Base-by-base conservation (phyloP, 2,797 vertebrate genomes). In the Dicrostonyx torquatus region DNA sequence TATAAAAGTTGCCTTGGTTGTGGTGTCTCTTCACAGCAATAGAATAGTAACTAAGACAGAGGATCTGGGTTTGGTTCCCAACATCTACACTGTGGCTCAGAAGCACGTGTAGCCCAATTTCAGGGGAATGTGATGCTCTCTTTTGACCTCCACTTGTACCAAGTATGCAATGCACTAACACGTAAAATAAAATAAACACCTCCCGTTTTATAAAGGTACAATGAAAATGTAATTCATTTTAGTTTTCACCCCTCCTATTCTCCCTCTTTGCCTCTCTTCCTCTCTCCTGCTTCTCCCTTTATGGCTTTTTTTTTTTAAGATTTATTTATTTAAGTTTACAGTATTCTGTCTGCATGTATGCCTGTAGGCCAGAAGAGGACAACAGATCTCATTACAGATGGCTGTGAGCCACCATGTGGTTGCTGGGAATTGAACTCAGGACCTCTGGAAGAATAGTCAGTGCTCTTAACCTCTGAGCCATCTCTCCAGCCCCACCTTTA, bases 211-310 rank as follows among this genome's bases (percentile, higher is more conserved):
- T 62, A 83, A 82, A 64, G 40, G 62, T 66, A 64, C 40, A 64
- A 64, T 45, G n/a, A 45, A 31, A 78, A 90, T 93, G 82, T 43
- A 79, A 40, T 86, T 79, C 40, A 73, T 77, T 95, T 94, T 64
- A 87, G 73, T 60, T 34, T 87, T 45, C 34, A 60, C 26, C 53
- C 9, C 12, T 43, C 50, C 15, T 17, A 34, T 5, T 20, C 17
- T 13, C n/a, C 85, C 26, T 55, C 85, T 43, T 53, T 75, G 70
- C 11, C 17, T 87, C 17, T 11, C 55, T 43, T 12, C 14, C 9
- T 58, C 34, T 50, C 45, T 53, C 34, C 34, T 75, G 22, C 24
- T 37, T 55, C 7, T 55, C 10, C 9, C 7, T 34, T 60, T 88
- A 24, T 43, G 40, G 6, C 53, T 76, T 76, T 45, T n/a, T n/a